Conservation (phyloP, 2,797 vertebrate genomes). For the Trematomus bernacchii region DNA sequence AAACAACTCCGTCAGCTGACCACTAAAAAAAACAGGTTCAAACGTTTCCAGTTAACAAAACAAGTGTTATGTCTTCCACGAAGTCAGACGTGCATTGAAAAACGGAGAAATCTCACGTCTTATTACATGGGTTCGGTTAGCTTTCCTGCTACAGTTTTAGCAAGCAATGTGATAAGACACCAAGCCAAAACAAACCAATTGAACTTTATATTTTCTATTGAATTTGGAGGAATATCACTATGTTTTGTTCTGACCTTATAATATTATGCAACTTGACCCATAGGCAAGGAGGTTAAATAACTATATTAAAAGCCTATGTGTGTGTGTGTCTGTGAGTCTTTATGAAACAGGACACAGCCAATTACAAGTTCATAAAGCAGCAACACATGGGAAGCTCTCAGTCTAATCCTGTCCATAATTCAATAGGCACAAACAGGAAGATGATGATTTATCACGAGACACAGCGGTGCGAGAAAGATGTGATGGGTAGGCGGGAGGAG, state of each 20-base stretch:
- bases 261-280: slow-evolving; percentile 28
- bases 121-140: not conserved
- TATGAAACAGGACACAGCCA: slow-evolving; percentile 64
- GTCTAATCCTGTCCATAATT: slow-evolving; percentile 68
- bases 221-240: not conserved
- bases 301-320: not conserved
- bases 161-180: not conserved
- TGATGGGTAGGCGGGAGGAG: not conserved
- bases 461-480: slow-evolving; percentile 17
- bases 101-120: not conserved
- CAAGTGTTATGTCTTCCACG: not conserved
- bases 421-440: slow-evolving; percentile 66
- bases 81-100: not conserved
- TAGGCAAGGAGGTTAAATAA: slow-evolving; percentile 13
- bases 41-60: slow-evolving; percentile 34
- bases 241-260: not conserved
- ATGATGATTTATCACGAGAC: slow-evolving; percentile 22
- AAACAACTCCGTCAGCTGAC: not conserved
- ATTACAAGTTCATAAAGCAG: slow-evolving; percentile 75
- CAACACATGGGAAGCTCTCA: slow-evolving; percentile 26
- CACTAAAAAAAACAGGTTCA: slow-evolving; percentile 19
- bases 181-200: not conserved
- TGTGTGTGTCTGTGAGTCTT: slow-evolving; percentile 13
- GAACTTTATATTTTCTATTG: not conserved
- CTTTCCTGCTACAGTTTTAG: not conserved